Conservation (phyloP, 2,797 vertebrate species). For the Amblyraja radiata region DNA sequence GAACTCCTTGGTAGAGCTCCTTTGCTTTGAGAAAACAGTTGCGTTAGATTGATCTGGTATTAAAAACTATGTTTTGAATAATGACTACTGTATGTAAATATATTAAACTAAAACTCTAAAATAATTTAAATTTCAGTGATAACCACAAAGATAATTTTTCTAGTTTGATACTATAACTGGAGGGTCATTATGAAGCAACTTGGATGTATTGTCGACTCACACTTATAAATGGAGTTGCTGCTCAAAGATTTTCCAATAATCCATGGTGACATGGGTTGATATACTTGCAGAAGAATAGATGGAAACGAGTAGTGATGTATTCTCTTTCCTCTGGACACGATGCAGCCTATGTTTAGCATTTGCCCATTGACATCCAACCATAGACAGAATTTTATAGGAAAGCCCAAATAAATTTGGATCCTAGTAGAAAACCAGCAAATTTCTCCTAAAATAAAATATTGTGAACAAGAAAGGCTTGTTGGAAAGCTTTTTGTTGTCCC, state of each 20-base stretch:
- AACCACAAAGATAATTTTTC: not conserved
- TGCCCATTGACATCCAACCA: not conserved
- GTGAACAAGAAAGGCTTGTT: not conserved
- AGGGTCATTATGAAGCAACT: not conserved
- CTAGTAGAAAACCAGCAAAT: not conserved
- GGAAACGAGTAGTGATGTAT: not conserved
- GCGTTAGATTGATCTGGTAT: constrained; percentile 1
- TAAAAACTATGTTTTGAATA: not conserved
- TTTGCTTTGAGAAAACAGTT: not conserved
- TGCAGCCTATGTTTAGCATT: not conserved
- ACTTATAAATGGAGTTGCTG: not conserved
- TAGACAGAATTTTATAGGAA: not conserved
- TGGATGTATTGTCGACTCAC: not conserved
- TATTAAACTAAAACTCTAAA: not conserved
- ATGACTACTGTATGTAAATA: not conserved
- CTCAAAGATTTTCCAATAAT: not conserved
- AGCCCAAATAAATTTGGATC: not conserved
- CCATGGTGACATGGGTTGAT: not conserved
- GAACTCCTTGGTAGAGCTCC: not conserved
- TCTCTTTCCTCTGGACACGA: not conserved
- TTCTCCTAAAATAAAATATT: not conserved
- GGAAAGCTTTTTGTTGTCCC: not conserved
- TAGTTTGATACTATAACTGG: not conserved
- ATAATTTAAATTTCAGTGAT: not conserved
- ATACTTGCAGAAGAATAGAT: not conserved